A percentile compares a stretch with the other conserved stretches of the same genome.
phyloP scores from a whole-genome alignment of 2,113 vertebrate species.

The Syngnathus scovelli region DNA sequence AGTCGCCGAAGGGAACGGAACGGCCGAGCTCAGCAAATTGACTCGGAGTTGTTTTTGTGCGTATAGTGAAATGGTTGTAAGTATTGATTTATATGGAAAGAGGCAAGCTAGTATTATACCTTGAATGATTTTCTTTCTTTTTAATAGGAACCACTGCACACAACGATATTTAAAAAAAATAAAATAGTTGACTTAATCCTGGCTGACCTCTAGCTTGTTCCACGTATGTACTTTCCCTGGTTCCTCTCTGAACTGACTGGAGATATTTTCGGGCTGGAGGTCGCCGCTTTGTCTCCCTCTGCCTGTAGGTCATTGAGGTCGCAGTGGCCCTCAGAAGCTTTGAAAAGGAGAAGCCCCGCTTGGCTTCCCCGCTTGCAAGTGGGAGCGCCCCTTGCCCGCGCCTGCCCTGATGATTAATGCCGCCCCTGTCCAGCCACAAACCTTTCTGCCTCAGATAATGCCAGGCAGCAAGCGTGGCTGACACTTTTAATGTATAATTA shows the following conservation, averaged over 20 bases:
- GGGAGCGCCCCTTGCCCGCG: conserved; percentile 76
- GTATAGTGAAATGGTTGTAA: conserved; percentile 13
- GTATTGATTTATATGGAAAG: conserved; percentile 17
- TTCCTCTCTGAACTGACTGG: conserved; percentile 59
- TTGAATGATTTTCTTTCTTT: neutral
- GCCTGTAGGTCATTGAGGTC: conserved; percentile 82
- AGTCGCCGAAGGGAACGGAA: conserved; percentile 57
- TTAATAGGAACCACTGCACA: neutral
- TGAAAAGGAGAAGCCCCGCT: conserved; percentile 76
- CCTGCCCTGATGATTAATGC: conserved; percentile 97
- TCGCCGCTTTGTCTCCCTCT: conserved; percentile 89
- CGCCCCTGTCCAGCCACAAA: conserved; percentile 98
- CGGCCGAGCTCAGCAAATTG: conserved; percentile 34
- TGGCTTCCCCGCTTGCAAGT: conserved; percentile 85
- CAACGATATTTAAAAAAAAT: neutral
- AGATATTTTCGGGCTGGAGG: conserved; percentile 75
- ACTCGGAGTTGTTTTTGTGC: conserved; percentile 11
- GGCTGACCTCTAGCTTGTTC: conserved; percentile 17
- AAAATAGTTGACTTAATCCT: neutral
- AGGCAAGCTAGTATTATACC: conserved; percentile 18
- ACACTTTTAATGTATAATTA: conserved; percentile 99
- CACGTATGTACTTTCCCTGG: conserved; percentile 12
- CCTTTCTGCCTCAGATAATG: conserved; percentile 99
- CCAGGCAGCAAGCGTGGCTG: conserved; percentile 97
- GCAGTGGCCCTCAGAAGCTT: conserved; percentile 76